A percentile compares a stretch with the other conserved stretches of the same genome.
phyloP scores from a whole-genome alignment of 1,140 invertebrate species.

The Rhyzopertha dominica region DNA sequence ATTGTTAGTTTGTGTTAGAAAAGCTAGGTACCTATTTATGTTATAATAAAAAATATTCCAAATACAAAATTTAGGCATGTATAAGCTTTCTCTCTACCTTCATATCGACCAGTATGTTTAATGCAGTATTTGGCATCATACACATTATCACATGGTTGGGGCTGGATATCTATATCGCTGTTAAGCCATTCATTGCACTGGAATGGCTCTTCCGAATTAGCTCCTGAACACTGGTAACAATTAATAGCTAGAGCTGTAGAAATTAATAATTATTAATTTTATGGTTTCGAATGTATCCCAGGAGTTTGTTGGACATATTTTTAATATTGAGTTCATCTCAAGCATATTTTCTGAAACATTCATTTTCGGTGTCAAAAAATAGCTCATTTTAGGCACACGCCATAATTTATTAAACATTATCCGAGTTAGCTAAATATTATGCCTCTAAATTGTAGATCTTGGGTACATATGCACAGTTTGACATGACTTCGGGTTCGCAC shows the following conservation, averaged over 20 bases:
- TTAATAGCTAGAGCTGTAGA: conserved; percentile 59
- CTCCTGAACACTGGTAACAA: conserved; percentile 88
- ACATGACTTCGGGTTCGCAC: no score
- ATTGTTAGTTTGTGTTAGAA: not conserved
- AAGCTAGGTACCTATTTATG: not conserved
- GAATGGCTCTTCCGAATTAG: conserved; percentile 68
- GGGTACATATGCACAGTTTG: no score
- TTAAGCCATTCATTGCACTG: conserved; percentile 85
- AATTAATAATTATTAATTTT: conserved; percentile 19
- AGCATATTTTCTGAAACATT: no score
- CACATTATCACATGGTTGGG: conserved; percentile 70
- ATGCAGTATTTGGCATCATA: conserved; percentile 85
- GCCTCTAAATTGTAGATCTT: no score
- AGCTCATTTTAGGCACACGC: no score
- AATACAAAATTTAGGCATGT: not conserved
- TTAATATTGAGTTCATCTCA: no score
- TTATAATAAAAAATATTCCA: not conserved
- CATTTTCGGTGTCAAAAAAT: no score
- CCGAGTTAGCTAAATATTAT: no score
- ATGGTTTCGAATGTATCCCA: no score
- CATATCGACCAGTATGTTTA: conserved; percentile 89
- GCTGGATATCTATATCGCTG: conserved; percentile 61
- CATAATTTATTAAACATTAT: no score
- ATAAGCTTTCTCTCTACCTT: conserved; percentile 60
- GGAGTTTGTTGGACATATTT: no score